These are phyloP conservation scores for Meteorus sp. DNA, from an alignment of 1,140 invertebrate genomes.

Conservation along the genomic window DNA sequence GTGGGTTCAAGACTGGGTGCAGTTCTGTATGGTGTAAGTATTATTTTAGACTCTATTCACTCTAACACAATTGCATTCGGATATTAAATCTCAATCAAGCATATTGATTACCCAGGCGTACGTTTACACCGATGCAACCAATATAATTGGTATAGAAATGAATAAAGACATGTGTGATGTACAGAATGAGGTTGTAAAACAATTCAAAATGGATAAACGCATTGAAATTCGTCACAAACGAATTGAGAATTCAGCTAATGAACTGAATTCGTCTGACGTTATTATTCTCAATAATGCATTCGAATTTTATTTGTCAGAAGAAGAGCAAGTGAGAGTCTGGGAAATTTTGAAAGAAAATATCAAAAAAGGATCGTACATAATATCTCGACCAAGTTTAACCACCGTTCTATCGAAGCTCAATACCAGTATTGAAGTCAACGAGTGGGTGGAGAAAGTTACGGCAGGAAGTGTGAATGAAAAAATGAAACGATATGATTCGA, in stretches of 20 bases:
- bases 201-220: conserved; percentile 63
- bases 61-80: conserved; percentile 7
- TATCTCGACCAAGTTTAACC: conserved; percentile 63
- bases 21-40: conserved; percentile 69
- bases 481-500: neutral
- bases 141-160: conserved; percentile 72
- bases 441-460: conserved; percentile 57
- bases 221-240: conserved; percentile 64
- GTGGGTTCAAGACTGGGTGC: conserved; percentile 72
- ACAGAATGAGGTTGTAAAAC: conserved; percentile 26
- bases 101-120: conserved; percentile 62
- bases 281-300: conserved; percentile 68
- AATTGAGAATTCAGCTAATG: conserved; percentile 60
- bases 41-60: neutral
- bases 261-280: conserved; percentile 63
- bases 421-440: conserved; percentile 56
- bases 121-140: conserved; percentile 62
- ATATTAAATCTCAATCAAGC: neutral
- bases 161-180: conserved; percentile 69
- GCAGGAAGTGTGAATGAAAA: conserved; percentile 4
- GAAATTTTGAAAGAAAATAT: conserved; percentile 62
- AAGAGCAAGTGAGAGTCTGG: conserved; percentile 65
- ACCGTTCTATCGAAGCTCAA: conserved; percentile 59
- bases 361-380: conserved; percentile 61
- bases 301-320: conserved; percentile 65